Evolutionary conservation across 2,888 invertebrate genomes (phyloP), one percentile per base, ranked within the genome.

Genomic region (Leptinotarsa haldemani): DNA sequence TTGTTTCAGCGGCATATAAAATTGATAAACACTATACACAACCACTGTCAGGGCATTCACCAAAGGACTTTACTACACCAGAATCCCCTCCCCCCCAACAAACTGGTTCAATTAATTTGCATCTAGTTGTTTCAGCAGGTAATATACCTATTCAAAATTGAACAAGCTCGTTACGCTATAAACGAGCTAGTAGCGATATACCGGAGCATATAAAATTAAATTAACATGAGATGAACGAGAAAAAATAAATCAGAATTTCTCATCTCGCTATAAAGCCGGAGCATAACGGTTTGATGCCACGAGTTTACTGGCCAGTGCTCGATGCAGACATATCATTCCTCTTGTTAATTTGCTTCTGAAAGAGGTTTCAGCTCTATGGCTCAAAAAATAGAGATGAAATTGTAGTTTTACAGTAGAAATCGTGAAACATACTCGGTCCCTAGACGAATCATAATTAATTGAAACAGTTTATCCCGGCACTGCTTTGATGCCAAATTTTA

Each of bases 201-300:
- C 22, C n/a, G 50, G 2, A 66, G 50, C 65, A n/a, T 66, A 66
- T 66, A 25, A 50, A 66, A 50, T 66, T 66, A 66, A 66, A 66
- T 66, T 66, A 52, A 66, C 50, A 50, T 22, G 25, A 25, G 22
- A 22, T 66, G 25, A 18, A 40, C 9, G 40, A 9, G 40, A 40
- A 50, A 50, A 66, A 66, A 50, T 66, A n/a, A 66, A 66, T 66
- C 18, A 50, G n/a, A 30, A 66, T 66, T 5, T 50, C 65, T 25
- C 50, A 50, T 20, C 16, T 20, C 15, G 4, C 50, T 50, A 66
- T 50, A n/a, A 22, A 52, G 30, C 48, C 13, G n/a, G 4, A 56
- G 56, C 13, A 13, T 56, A 22, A 22, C 22, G 15, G 12, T 22
- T 66, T 22, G 25, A 50, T 66, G 65, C 18, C 50, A 20, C 40